Evolutionary conservation across 2,797 vertebrate species (phyloP).

Genomic region (Onychomys arenicola): DNA sequence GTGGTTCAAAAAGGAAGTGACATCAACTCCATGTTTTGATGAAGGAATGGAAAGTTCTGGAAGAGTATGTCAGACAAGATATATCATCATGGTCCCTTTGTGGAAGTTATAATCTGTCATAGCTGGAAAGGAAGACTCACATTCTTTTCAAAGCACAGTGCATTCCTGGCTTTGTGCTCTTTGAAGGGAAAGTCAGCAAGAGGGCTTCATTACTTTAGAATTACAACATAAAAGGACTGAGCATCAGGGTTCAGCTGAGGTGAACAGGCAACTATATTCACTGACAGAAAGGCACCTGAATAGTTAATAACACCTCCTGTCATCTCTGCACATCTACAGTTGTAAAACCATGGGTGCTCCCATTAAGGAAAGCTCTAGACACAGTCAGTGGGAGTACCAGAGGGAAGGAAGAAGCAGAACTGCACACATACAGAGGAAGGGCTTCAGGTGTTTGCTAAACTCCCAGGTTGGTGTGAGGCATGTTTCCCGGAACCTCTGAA

Average conservation of each 20-base stretch:
- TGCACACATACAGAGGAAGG: neutral
- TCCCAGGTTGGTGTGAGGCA: neutral
- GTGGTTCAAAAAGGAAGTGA: neutral
- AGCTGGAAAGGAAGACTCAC: neutral
- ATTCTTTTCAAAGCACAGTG: neutral
- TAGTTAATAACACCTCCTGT: slow-evolving; percentile 80
- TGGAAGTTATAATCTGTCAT: neutral
- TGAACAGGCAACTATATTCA: slow-evolving; percentile 53
- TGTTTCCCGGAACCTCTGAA: slow-evolving; percentile 63
- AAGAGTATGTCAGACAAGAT: neutral
- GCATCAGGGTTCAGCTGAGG: slow-evolving; percentile 69
- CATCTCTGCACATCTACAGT: slow-evolving; percentile 78
- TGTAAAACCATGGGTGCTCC: slow-evolving; percentile 77
- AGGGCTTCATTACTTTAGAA: neutral
- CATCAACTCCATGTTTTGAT: neutral
- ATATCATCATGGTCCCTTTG: neutral
- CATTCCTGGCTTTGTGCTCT: neutral
- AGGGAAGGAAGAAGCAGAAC: too few relatives aligned
- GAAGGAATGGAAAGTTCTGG: neutral
- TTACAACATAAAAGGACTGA: slow-evolving; percentile 52
- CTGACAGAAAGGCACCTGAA: slow-evolving; percentile 72
- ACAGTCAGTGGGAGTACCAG: neutral
- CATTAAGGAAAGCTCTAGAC: slow-evolving; percentile 76
- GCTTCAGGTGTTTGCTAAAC: neutral
- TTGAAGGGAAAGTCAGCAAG: neutral